Conservation (phyloP, 1,140 invertebrate species). For the Proctacanthus coquilletti region DNA sequence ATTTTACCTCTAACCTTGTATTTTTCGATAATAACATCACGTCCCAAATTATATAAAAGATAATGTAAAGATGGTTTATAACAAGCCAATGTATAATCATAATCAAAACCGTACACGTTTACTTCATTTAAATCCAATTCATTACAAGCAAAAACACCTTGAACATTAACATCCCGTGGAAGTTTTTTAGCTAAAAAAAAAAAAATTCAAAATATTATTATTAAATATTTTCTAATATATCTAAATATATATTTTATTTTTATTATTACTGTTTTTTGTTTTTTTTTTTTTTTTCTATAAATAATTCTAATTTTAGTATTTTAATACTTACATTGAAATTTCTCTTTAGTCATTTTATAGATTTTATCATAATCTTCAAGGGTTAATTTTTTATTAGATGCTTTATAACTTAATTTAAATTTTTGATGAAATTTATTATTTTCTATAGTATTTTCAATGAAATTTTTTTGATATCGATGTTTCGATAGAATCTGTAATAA, state of each 20-base stretch:
- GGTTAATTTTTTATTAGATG: too few relatives aligned
- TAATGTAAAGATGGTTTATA: conserved; percentile 83
- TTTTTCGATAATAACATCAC: conserved; percentile 71
- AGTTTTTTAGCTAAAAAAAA: conserved; percentile 61
- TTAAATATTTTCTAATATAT: conserved; percentile 1
- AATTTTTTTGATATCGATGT: too few relatives aligned
- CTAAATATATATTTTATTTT: neutral
- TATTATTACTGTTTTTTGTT: neutral
- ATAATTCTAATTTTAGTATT: neutral
- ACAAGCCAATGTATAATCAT: conserved; percentile 94
- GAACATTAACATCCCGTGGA: conserved; percentile 67
- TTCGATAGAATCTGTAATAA: too few relatives aligned
- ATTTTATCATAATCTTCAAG: conserved; percentile 27
- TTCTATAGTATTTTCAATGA: too few relatives aligned
- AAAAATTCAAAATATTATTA: conserved; percentile 1
- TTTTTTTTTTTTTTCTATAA: neutral
- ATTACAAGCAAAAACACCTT: conserved; percentile 93
- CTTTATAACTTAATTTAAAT: too few relatives aligned
- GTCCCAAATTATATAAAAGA: conserved; percentile 82
- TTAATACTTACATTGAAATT: conserved; percentile 33
- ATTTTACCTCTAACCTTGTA: conserved; percentile 51
- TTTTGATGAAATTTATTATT: too few relatives aligned
- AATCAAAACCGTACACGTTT: conserved; percentile 95
- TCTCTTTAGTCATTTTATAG: conserved; percentile 30
- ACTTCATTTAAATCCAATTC: conserved; percentile 84